phyloP scores from a whole-genome alignment of 2,888 invertebrate genomes.

The Nebria brevicollis region DNA sequence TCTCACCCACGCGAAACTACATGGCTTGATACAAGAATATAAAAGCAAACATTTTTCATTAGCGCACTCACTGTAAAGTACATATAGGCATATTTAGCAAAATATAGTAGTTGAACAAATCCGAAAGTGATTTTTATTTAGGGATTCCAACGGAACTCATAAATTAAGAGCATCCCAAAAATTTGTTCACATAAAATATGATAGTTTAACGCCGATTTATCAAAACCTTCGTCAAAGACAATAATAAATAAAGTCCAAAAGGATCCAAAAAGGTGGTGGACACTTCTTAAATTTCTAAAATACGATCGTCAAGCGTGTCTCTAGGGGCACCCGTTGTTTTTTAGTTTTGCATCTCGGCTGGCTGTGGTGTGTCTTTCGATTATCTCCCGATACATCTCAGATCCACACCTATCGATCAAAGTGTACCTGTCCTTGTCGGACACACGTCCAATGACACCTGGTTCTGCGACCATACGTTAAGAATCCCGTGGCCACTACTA shows the following conservation, averaged over 20 bases:
- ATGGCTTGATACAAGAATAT: not conserved
- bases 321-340: conserved; percentile 15
- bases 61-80: too few relatives aligned
- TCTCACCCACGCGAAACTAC: not conserved
- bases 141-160: not conserved
- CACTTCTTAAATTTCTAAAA: conserved; percentile 43
- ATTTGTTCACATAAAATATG: not conserved
- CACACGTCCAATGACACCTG: conserved; percentile 18
- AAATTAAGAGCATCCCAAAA: not conserved
- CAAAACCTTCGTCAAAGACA: conserved; percentile 9
- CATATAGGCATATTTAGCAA: too few relatives aligned
- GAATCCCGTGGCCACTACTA: not conserved
- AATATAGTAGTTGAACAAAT: too few relatives aligned
- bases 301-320: conserved; percentile 10
- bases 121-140: too few relatives aligned
- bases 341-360: conserved; percentile 18
- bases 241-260: conserved; percentile 15
- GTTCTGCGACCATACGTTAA: conserved; percentile 6
- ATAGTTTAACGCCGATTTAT: not conserved
- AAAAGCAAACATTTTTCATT: too few relatives aligned
- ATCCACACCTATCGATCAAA: conserved; percentile 44
- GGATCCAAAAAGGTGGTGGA: conserved; percentile 8
- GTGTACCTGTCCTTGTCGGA: conserved; percentile 32
- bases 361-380: conserved; percentile 24
- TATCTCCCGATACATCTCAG: conserved; percentile 43